Evolutionary conservation across 1,140 invertebrate genomes (phyloP).

Genomic region (Glossosoma conforme): DNA sequence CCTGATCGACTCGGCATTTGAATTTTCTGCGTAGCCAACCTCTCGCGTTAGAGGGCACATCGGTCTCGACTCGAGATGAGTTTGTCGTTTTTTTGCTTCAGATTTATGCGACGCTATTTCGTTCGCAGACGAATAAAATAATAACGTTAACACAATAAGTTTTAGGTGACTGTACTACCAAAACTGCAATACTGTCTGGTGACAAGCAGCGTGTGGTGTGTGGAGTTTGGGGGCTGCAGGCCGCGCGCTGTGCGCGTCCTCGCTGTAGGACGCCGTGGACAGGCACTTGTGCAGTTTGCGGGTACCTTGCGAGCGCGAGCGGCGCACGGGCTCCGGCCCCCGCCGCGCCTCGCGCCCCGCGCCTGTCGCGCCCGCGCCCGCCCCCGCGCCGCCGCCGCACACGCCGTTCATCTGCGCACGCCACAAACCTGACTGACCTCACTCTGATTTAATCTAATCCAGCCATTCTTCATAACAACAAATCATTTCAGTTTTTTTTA

Average conservation of each 20-base stretch:
- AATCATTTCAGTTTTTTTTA: no score
- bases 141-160: constrained; percentile 17
- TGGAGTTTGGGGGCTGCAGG: constrained; percentile 48
- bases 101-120: no score
- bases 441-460: constrained; percentile 5
- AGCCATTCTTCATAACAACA: no score
- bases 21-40: no score
- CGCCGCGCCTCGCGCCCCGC: constrained; percentile 34
- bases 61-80: no score
- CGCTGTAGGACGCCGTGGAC: constrained; percentile 71
- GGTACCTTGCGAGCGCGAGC: constrained; percentile 85
- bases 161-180: constrained; percentile 74
- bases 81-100: no score
- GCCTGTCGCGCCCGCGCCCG: constrained; percentile 35
- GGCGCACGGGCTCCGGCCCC: constrained; percentile 52
- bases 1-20: no score
- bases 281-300: constrained; percentile 83
- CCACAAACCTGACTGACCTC: constrained; percentile 14
- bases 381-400: constrained; percentile 51
- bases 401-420: constrained; percentile 71
- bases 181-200: constrained; percentile 89
- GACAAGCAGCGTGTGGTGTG: constrained; percentile 63
- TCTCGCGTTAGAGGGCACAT: no score
- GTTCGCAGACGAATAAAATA: no score
- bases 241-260: constrained; percentile 55